These are phyloP conservation scores for Chionomys nivalis DNA, from an alignment of 2,113 vertebrate species.

Conservation along the genomic window DNA sequence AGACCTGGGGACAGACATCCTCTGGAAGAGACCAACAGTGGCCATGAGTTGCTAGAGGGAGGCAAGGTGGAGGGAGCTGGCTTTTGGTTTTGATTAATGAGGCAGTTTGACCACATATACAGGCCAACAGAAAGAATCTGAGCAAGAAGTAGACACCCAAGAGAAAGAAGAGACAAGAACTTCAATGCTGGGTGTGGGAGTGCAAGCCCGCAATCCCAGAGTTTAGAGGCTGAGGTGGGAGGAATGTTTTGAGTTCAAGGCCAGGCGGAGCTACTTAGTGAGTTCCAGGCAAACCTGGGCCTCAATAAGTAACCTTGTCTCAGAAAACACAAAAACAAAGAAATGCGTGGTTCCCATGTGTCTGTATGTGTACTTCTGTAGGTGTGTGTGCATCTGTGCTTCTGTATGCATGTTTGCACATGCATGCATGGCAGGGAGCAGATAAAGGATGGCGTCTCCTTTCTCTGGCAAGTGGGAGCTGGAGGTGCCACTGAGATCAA, in stretches of 20 bases:
- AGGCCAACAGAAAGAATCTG: not conserved
- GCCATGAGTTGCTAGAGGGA: not conserved
- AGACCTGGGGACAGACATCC: not conserved
- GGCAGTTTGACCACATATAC: not conserved
- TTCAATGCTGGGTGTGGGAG: not conserved
- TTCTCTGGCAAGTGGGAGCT: not conserved
- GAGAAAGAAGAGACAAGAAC: not conserved
- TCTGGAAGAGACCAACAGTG: too few relatives aligned
- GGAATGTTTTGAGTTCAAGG: not conserved
- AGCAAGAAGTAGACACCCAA: not conserved
- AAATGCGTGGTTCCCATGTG: not conserved
- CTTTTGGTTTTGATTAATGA: conserved; percentile 37
- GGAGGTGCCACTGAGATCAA: not conserved
- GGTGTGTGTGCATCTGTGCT: not conserved
- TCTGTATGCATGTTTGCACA: not conserved
- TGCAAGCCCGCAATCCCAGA: not conserved
- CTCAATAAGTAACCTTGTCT: not conserved
- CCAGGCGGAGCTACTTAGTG: not conserved
- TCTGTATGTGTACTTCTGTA: not conserved
- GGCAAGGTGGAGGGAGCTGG: not conserved
- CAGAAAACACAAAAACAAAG: not conserved
- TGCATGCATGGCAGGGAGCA: not conserved
- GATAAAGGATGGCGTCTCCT: not conserved
- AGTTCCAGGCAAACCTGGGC: not conserved
- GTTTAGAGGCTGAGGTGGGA: not conserved